Conservation (phyloP, 2,113 vertebrate species). For the Bubo bubo region DNA sequence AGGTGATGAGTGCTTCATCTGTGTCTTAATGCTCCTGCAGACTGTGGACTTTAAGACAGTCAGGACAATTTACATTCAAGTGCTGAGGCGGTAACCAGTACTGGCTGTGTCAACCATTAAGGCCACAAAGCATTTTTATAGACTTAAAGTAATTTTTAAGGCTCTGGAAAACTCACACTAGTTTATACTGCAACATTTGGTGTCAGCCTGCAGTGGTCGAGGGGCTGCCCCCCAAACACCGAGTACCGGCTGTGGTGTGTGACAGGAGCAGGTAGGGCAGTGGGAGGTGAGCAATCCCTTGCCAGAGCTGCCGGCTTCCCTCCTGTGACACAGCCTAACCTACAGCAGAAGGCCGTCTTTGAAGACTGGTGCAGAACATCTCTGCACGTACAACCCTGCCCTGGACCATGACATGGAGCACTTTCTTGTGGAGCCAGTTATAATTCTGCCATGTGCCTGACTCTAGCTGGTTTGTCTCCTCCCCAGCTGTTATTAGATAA, state of each 20-base stretch:
- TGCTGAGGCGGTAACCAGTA: background rate
- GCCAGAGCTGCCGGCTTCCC: background rate
- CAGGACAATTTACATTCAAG: background rate
- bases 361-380: background rate
- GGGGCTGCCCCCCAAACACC: background rate
- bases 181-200: background rate
- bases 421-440: background rate
- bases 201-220: background rate
- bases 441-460: too few species aligned
- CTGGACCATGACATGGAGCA: rapidly evolving
- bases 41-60: rapidly evolving
- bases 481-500: background rate
- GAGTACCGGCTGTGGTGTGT: background rate
- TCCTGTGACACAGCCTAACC: background rate
- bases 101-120: background rate
- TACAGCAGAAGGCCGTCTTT: background rate
- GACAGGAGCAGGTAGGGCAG: rapidly evolving
- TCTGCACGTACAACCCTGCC: background rate
- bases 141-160: background rate
- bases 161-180: background rate
- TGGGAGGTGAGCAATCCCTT: background rate
- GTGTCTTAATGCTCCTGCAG: background rate
- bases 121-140: background rate
- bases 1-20: background rate
- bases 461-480: background rate